Percentiles rank a stretch among this genome's conserved stretches.
These are phyloP conservation scores for Pteronotus mesoamericanus DNA, from an alignment of 2,797 vertebrate species.

Conservation along the genomic window DNA sequence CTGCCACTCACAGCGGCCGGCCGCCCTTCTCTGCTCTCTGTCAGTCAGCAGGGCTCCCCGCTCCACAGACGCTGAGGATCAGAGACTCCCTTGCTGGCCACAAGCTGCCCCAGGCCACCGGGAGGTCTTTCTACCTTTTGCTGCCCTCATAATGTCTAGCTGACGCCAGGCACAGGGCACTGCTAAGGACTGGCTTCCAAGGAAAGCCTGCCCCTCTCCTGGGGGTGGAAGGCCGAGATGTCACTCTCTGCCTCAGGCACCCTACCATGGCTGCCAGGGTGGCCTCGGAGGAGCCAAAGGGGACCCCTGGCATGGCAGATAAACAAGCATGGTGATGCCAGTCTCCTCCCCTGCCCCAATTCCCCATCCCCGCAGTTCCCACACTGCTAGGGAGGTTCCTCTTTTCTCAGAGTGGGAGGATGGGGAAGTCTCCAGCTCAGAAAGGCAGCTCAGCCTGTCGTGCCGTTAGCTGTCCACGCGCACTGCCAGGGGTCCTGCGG, in stretches of 20 bases:
- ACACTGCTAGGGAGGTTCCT: not conserved
- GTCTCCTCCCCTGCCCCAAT: too few relatives aligned
- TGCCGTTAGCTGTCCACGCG: not conserved
- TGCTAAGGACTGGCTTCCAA: not conserved
- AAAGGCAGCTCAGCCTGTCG: not conserved
- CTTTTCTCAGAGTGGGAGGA: not conserved
- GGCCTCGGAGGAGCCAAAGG: not conserved
- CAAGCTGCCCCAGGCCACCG: not conserved
- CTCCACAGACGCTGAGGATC: rapidly evolving
- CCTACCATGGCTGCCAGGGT: not conserved
- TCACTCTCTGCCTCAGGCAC: not conserved
- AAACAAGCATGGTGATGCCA: not conserved
- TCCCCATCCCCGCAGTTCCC: not conserved
- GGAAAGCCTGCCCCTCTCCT: not conserved
- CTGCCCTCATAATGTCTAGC: not conserved
- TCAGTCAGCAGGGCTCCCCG: rapidly evolving
- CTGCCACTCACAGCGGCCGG: rapidly evolving
- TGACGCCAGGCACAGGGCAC: not conserved
- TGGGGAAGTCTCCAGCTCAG: not conserved
- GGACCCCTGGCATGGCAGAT: not conserved
- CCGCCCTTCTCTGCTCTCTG: too few relatives aligned
- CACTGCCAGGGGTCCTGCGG: not conserved
- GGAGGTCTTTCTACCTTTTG: not conserved
- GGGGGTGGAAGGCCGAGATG: not conserved
- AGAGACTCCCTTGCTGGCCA: not conserved